Evolutionary conservation across 2,113 vertebrate species (phyloP).

Genomic region (Excalfactoria chinensis): DNA sequence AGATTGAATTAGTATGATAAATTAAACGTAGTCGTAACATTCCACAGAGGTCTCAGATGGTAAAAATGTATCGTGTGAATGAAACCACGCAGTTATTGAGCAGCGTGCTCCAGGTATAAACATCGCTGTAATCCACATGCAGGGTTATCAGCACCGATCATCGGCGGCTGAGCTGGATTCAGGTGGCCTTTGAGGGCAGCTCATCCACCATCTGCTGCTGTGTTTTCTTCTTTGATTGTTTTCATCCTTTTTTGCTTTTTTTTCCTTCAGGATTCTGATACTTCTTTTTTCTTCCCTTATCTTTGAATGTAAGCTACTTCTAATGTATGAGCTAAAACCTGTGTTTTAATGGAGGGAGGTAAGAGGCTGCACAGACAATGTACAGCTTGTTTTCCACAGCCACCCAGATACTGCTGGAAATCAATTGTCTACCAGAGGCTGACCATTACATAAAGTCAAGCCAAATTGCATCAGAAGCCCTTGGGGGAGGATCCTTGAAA

Average conservation of each 20-base stretch:
- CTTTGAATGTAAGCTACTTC: not conserved
- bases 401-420: constrained; percentile 13
- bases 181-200: not conserved
- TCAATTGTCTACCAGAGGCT: not conserved
- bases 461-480: not conserved
- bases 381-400: not conserved
- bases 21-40: constrained; percentile 70
- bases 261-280: not conserved
- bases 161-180: not conserved
- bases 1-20: constrained; percentile 71
- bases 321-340: not conserved
- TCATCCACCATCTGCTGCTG: not conserved
- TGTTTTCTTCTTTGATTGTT: not conserved
- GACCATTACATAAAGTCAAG: not conserved
- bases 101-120: not conserved
- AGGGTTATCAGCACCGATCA: not conserved
- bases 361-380: not conserved
- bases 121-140: not conserved
- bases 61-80: constrained; percentile 31
- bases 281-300: not conserved
- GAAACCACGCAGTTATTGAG: constrained; percentile 27
- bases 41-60: constrained; percentile 42
- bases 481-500: not conserved
- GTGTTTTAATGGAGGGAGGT: not conserved
- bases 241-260: not conserved